phyloP scores from a whole-genome alignment of 2,888 invertebrate species.

The Brassicogethes aeneus region DNA sequence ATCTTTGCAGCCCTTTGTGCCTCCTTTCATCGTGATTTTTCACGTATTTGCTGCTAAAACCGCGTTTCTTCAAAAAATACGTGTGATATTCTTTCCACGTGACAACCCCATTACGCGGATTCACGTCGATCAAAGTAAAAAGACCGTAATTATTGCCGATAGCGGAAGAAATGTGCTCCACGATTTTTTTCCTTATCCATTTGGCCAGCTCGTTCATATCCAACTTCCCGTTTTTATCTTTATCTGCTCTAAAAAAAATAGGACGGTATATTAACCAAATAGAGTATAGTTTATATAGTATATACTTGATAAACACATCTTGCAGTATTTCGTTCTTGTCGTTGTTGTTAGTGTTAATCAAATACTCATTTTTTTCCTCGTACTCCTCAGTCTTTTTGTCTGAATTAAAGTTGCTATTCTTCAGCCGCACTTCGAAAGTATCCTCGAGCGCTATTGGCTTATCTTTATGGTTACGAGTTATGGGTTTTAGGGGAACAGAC shows the following conservation, averaged over 20 bases:
- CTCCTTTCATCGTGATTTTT: conserved; percentile 54
- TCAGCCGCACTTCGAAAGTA: conserved; percentile 35
- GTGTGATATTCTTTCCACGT: conserved; percentile 76
- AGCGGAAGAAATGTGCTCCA: conserved; percentile 59
- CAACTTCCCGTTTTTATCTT: conserved; percentile 47
- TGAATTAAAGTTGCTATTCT: conserved; percentile 46
- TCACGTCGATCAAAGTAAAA: conserved; percentile 56
- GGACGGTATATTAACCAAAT: not conserved
- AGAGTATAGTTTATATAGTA: conserved; percentile 7
- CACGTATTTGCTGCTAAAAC: conserved; percentile 56
- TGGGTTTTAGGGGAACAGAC: conserved; percentile 40
- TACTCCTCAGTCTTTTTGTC: conserved; percentile 41
- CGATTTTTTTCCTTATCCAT: conserved; percentile 59
- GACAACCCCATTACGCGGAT: conserved; percentile 58
- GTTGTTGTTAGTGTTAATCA: conserved; percentile 35
- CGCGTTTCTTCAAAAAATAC: conserved; percentile 61
- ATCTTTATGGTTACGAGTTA: conserved; percentile 22
- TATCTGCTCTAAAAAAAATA: conserved; percentile 48
- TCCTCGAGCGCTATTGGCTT: conserved; percentile 27
- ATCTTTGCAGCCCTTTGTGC: conserved; percentile 54
- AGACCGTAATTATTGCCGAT: conserved; percentile 57
- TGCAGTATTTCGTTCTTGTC: conserved; percentile 34
- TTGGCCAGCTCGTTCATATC: conserved; percentile 54
- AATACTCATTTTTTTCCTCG: conserved; percentile 45
- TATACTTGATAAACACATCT: conserved; percentile 40